Base-by-base conservation (phyloP, 2,888 invertebrate genomes). In the Antitype chi region DNA sequence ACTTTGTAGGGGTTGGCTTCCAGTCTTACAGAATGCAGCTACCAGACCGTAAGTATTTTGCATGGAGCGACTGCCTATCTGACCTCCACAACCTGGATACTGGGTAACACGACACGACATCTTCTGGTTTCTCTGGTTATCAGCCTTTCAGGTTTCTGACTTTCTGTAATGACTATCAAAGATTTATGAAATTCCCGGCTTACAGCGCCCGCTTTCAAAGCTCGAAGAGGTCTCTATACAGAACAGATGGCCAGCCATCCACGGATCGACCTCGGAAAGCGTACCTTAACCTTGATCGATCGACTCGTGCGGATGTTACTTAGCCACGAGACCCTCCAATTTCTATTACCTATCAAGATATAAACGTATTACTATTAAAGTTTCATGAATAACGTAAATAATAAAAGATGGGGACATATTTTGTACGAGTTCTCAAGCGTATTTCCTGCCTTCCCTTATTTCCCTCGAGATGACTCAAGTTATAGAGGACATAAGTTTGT, bases 401-500 rank as follows among this genome's bases (percentile, higher is more conserved):
- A 91, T 93, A 94, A 93, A 94, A 94, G 89, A 93, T 89, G 90
- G 90, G 90, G 91, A 94, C 92, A 94, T 95, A 95, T 95, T 95
- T 95, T 94, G 93, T 91, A 88, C 90, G 91, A 92, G 93, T 92
- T 94, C 93, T 94, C 93, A 90, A 91, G 93, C 93, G 94, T 93
- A 93, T 94, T 94, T 93, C 93, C 92, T 92, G 93, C 94, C 94
- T 94, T 93, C 90, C 92, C 94, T 95, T 96, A 96, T 96, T 96
- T 96, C 96, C 96, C 96, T 84, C 20, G 96, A 94, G 96, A 94
- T 94, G 92, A 93, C 92, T 94, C 94, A 94, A 95, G 93, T 95
- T 95, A 94, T 93, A 94, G 93, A 91, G 93, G 93, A 94, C 94
- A 95, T 95, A 95, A 95, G 95, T 95, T 88, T 94, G 91, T 92